These are phyloP conservation scores for Biston stratarius DNA, from an alignment of 2,888 invertebrate genomes.

Conservation along the genomic window DNA sequence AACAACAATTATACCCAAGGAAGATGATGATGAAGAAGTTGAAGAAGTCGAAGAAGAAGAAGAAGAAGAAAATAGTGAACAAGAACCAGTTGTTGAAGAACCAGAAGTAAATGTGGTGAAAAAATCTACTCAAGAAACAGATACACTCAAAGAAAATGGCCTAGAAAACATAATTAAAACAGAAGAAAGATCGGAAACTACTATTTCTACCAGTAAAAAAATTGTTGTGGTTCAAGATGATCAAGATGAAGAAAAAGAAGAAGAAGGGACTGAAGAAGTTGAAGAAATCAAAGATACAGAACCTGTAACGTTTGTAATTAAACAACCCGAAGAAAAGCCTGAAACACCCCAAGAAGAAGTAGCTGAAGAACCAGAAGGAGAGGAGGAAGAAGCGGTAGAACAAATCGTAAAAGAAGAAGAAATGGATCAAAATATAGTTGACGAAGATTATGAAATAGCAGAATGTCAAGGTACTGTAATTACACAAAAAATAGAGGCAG, in stretches of 20 bases:
- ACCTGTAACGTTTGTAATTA: conserved; percentile 52
- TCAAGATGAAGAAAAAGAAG: conserved; percentile 59
- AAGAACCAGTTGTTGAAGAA: conserved; percentile 38
- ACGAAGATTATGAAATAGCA: conserved; percentile 23
- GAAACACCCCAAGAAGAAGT: conserved; percentile 37
- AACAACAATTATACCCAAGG: conserved; percentile 74
- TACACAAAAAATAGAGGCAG: conserved; percentile 43
- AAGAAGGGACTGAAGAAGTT: conserved; percentile 56
- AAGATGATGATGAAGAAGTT: conserved; percentile 66
- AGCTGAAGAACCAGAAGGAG: conserved; percentile 26
- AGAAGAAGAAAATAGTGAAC: conserved; percentile 57
- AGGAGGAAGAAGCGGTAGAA: conserved; percentile 20
- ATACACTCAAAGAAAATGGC: conserved; percentile 55
- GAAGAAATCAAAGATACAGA: conserved; percentile 53
- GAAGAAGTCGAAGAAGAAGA: conserved; percentile 64
- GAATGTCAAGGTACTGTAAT: conserved; percentile 25
- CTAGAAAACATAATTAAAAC: conserved; percentile 61
- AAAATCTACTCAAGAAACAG: conserved; percentile 43
- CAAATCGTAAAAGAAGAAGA: conserved; percentile 28
- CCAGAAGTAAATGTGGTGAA: conserved; percentile 43
- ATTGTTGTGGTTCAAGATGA: conserved; percentile 66
- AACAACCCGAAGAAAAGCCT: conserved; percentile 46
- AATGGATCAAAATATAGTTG: conserved; percentile 29
- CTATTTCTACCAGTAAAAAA: conserved; percentile 68
- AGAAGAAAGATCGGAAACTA: conserved; percentile 70